Evolutionary conservation across 2,888 invertebrate species (phyloP).

Genomic region (Caenorhabditis uteleia): DNA sequence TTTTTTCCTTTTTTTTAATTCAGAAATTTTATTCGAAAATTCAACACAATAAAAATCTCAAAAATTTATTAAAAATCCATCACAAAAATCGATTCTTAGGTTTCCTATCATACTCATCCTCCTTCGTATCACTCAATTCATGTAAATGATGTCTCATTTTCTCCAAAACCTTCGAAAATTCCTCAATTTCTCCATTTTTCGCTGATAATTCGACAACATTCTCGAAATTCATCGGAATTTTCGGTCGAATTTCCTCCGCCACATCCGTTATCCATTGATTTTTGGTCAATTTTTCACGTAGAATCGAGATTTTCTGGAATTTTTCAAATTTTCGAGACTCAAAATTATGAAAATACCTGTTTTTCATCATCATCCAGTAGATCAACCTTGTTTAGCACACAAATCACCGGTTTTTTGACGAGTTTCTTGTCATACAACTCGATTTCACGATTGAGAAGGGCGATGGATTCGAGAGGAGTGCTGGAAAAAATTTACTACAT

Average conservation of each 20-base stretch:
- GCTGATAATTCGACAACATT: conserved; percentile 52
- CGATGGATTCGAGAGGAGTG: conserved; percentile 57
- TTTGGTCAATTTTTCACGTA: background rate
- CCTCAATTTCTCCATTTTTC: conserved; percentile 42
- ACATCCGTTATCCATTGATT: conserved; percentile 36
- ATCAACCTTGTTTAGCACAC: conserved; percentile 63
- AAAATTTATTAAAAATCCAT: no score
- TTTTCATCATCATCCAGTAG: conserved; percentile 13
- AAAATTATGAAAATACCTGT: conserved; percentile 1
- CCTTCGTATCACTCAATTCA: conserved; percentile 8
- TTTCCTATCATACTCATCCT: conserved; percentile 2
- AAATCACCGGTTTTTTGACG: conserved; percentile 52
- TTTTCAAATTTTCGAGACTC: background rate
- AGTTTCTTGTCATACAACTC: conserved; percentile 55
- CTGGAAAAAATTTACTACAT: conserved; percentile 32
- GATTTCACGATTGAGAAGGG: conserved; percentile 58
- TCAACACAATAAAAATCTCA: no score
- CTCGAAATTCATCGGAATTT: conserved; percentile 48
- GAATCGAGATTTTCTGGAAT: conserved; percentile 18
- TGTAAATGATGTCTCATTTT: conserved; percentile 18
- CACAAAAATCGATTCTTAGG: no score
- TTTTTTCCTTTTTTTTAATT: no score
- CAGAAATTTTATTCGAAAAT: no score
- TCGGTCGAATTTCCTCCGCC: conserved; percentile 47
- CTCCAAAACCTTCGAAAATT: conserved; percentile 40